Evolutionary conservation across 2,888 invertebrate species (phyloP).

Genomic region (Melinaea menophilus): DNA sequence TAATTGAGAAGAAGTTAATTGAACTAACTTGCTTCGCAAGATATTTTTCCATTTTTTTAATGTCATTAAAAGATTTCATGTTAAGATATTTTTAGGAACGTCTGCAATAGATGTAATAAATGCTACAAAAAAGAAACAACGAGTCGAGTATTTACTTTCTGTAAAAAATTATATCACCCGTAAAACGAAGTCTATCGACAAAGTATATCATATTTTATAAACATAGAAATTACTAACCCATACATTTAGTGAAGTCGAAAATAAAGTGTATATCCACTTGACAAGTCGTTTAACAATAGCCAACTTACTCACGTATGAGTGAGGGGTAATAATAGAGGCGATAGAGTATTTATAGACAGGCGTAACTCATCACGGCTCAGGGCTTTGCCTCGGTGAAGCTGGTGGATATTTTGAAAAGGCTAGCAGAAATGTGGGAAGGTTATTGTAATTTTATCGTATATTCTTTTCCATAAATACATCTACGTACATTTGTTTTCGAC

Average conservation of each 20-base stretch:
- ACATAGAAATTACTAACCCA: not conserved
- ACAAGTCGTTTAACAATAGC: constrained; percentile 44
- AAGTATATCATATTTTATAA: not conserved
- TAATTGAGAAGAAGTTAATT: too few species aligned
- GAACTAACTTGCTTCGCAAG: too few species aligned
- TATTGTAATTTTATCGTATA: not conserved
- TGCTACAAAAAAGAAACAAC: too few species aligned
- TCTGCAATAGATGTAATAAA: too few species aligned
- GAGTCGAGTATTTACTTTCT: too few species aligned
- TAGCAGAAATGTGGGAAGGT: not conserved
- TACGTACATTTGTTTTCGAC: not conserved
- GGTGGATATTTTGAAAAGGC: constrained; percentile 5
- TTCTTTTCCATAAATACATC: too few species aligned
- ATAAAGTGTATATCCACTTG: constrained; percentile 9
- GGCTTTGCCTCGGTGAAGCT: constrained; percentile 10
- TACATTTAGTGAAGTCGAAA: not conserved
- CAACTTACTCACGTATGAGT: constrained; percentile 41
- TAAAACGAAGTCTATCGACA: too few species aligned
- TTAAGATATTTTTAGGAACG: too few species aligned
- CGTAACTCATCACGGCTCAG: constrained; percentile 30
- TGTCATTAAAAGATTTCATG: too few species aligned
- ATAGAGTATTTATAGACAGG: constrained; percentile 30
- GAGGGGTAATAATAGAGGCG: constrained; percentile 33
- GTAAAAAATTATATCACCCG: too few species aligned
- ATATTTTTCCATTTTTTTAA: too few species aligned